phyloP scores from a whole-genome alignment of 2,113 vertebrate species.

The Dipodomys ordii region DNA sequence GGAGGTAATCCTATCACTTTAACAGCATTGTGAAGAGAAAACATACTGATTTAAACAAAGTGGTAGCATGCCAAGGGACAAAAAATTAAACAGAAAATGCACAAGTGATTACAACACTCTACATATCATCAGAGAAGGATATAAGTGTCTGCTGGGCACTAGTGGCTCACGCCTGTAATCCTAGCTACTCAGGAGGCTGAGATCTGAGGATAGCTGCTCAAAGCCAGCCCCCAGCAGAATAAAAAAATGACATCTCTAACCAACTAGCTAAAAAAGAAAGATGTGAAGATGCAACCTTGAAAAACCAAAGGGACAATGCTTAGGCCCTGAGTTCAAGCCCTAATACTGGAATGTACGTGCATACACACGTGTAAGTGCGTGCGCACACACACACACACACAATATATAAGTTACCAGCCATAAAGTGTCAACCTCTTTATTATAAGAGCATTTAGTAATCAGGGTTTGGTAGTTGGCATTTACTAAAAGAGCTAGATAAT shows the following conservation, averaged over 20 bases:
- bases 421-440: slow-evolving; percentile 1
- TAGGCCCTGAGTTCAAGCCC: no score
- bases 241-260: no score
- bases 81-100: neutral
- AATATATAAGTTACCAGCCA: neutral
- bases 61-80: neutral
- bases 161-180: no score
- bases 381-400: neutral
- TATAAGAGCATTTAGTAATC: neutral
- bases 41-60: neutral
- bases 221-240: no score
- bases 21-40: neutral
- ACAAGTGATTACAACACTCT: neutral
- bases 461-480: neutral
- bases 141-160: neutral
- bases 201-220: no score
- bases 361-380: accelerated
- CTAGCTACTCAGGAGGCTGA: no score
- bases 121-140: neutral
- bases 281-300: no score
- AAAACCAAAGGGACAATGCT: no score
- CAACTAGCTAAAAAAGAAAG: no score
- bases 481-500: slow-evolving; percentile 26
- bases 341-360: no score
- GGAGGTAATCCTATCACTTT: neutral